Evolutionary conservation across 2,113 vertebrate genomes (phyloP).

Genomic region (Emydocephalus ijimae): DNA sequence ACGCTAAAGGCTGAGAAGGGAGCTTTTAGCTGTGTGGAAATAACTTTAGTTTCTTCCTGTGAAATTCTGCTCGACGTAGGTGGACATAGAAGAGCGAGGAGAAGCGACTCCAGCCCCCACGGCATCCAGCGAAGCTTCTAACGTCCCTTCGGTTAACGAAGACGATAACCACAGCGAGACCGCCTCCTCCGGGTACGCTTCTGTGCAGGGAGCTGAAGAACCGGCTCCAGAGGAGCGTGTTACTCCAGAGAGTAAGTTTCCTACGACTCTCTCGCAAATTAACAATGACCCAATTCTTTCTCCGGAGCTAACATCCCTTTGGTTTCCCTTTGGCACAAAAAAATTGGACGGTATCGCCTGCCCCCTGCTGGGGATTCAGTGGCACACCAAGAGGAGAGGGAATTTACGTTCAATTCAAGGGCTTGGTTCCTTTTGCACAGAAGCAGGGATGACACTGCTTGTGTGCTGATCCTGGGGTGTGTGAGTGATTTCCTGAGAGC

Average conservation of each 20-base stretch:
- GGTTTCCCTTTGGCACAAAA: neutral
- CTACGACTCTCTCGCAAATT: too few species aligned
- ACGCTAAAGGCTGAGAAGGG: neutral
- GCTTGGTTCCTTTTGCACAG: neutral
- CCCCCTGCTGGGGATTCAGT: conserved; percentile 20
- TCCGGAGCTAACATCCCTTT: neutral
- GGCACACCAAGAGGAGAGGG: neutral
- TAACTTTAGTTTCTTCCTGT: neutral
- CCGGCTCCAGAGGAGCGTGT: conserved; percentile 60
- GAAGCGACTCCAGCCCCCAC: conserved; percentile 61
- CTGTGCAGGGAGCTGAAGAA: conserved; percentile 76
- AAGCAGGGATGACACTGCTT: neutral
- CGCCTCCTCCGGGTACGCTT: conserved; percentile 80
- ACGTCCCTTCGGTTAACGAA: conserved; percentile 54
- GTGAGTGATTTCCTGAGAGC: neutral
- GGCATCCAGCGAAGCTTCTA: conserved; percentile 54
- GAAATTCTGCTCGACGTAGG: conserved; percentile 46
- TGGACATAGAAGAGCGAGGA: conserved; percentile 61
- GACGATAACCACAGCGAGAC: conserved; percentile 77
- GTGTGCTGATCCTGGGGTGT: neutral
- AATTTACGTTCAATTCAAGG: neutral
- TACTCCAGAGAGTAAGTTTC: conserved; percentile 65
- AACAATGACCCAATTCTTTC: neutral
- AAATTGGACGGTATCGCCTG: conserved; percentile 34
- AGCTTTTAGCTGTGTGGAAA: neutral